Conservation (phyloP, 2,113 vertebrate genomes). For the Urocolius indicus region DNA sequence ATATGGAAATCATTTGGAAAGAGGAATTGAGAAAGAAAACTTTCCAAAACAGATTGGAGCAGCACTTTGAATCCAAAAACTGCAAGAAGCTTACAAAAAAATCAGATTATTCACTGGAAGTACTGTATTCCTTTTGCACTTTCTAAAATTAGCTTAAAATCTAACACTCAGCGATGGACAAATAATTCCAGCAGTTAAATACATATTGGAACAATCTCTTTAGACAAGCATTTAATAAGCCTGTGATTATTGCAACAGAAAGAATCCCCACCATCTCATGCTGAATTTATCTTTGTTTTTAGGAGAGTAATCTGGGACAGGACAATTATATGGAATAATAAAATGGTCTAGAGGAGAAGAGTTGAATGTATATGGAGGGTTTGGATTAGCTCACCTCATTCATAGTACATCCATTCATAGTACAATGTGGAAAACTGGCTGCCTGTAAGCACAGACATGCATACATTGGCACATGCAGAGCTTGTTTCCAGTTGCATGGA, state of each 20-base stretch:
- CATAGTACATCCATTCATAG: background rate
- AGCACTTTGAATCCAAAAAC: background rate
- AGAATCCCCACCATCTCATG: background rate
- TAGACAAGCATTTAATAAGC: background rate
- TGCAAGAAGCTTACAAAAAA: slow-evolving; percentile 39
- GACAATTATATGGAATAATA: background rate
- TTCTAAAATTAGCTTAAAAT: slow-evolving; percentile 42
- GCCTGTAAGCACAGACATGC: background rate
- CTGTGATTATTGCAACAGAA: background rate
- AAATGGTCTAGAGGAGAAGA: background rate
- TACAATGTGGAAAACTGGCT: background rate
- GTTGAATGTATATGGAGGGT: background rate
- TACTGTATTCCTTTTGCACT: background rate
- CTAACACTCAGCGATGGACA: background rate
- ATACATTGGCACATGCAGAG: fast-evolving
- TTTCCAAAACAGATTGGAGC: slow-evolving; percentile 1
- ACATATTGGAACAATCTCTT: background rate
- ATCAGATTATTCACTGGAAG: background rate
- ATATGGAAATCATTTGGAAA: slow-evolving; percentile 43
- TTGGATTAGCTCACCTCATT: background rate
- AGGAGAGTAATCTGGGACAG: background rate
- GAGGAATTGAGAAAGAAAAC: background rate
- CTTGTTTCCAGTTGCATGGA: background rate
- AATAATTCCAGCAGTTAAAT: background rate
- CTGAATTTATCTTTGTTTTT: background rate